Percentiles rank a stretch among this genome's conserved stretches.
phyloP scores from a whole-genome alignment of 2,113 vertebrate genomes.

The Meleagris gallopavo region DNA sequence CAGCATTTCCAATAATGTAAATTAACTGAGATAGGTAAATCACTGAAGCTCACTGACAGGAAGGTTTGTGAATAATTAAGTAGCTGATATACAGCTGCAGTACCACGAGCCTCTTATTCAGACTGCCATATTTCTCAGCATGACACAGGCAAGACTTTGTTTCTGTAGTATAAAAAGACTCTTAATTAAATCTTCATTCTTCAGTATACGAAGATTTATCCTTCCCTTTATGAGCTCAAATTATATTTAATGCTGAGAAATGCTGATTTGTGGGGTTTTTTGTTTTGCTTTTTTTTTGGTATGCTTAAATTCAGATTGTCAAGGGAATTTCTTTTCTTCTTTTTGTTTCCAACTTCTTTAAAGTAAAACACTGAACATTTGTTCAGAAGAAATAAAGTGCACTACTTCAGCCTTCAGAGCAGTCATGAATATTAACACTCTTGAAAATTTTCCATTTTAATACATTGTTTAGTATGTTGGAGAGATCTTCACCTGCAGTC shows the following conservation, averaged over 20 bases:
- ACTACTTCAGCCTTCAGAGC: not conserved
- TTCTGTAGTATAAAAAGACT: conserved; percentile 44
- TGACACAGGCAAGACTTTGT: not conserved
- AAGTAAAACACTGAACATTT: not conserved
- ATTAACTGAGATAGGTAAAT: conserved; percentile 24
- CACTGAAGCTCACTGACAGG: conserved; percentile 6
- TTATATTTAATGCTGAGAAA: conserved; percentile 31
- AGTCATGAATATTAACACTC: conserved; percentile 8
- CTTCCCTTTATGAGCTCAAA: not conserved
- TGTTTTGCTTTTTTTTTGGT: not conserved
- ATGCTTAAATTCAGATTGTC: conserved; percentile 3
- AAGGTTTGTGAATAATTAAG: conserved; percentile 54
- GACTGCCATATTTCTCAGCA: not conserved
- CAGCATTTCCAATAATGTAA: conserved; percentile 3
- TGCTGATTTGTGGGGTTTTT: not conserved
- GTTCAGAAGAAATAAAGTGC: not conserved
- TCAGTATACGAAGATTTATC: not conserved
- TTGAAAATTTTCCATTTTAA: not conserved
- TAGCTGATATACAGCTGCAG: conserved; percentile 6
- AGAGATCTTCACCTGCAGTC: not conserved
- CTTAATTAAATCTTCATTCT: conserved; percentile 55
- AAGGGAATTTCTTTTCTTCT: not conserved
- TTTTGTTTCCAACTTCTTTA: not conserved
- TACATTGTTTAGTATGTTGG: not conserved
- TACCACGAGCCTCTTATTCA: not conserved